A percentile compares a stretch with the other conserved stretches of the same genome.
These are phyloP conservation scores for Megaceryle torquata DNA, from an alignment of 2,113 vertebrate genomes.

Conservation along the genomic window DNA sequence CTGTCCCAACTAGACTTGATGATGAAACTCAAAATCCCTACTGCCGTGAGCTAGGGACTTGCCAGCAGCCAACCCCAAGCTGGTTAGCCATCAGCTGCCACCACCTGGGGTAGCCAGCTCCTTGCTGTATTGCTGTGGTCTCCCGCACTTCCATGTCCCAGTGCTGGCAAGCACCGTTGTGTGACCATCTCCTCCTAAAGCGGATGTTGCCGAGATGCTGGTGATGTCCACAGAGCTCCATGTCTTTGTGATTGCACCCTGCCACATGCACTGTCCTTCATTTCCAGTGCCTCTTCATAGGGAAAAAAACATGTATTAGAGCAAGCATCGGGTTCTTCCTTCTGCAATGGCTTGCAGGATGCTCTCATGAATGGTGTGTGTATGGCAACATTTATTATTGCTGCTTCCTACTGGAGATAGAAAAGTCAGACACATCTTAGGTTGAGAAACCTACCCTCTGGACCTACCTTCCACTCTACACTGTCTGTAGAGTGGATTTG, in stretches of 20 bases:
- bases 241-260: not conserved
- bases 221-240: not conserved
- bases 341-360: not conserved
- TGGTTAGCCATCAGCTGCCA: not conserved
- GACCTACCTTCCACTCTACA: not conserved
- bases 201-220: accelerated
- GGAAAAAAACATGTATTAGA: not conserved
- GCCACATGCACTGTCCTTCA: not conserved
- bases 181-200: not conserved
- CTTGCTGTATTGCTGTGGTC: not conserved
- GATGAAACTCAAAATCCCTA: not conserved
- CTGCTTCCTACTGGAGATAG: not conserved
- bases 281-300: not conserved
- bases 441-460: not conserved
- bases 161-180: not conserved
- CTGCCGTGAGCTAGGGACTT: accelerated
- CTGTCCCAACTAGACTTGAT: accelerated
- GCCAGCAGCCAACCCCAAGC: not conserved
- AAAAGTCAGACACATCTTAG: not conserved
- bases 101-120: not conserved
- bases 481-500: not conserved
- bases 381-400: not conserved
- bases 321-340: not conserved
- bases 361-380: not conserved
- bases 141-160: not conserved